These are phyloP conservation scores for Micrasema longulum DNA, from an alignment of 1,140 invertebrate species.

Conservation along the genomic window DNA sequence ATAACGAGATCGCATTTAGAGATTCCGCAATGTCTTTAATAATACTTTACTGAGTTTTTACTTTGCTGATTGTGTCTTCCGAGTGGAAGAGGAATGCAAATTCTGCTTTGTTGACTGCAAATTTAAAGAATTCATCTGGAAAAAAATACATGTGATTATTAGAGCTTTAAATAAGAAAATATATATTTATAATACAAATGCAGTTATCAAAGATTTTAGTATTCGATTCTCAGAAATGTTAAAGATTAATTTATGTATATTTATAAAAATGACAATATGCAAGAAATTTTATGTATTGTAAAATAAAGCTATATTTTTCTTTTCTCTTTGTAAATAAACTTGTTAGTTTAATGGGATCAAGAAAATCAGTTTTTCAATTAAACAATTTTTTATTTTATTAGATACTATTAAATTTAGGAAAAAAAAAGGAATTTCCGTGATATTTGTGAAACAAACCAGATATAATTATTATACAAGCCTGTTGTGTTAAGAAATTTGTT, in stretches of 20 bases:
- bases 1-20: background rate
- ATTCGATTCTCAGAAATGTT: background rate
- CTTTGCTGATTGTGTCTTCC: constrained; percentile 59
- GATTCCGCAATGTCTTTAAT: background rate
- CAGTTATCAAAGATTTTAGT: background rate
- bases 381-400: too few relatives aligned
- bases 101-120: constrained; percentile 66
- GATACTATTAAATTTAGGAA: too few relatives aligned
- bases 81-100: constrained; percentile 64
- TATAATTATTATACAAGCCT: too few relatives aligned
- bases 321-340: background rate
- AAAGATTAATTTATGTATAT: too few relatives aligned
- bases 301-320: background rate
- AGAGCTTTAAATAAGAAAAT: constrained; percentile 29
- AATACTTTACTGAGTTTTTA: constrained; percentile 56
- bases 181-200: background rate
- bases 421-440: too few relatives aligned
- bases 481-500: too few relatives aligned
- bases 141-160: constrained; percentile 45
- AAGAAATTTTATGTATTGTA: background rate
- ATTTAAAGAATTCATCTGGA: constrained; percentile 68
- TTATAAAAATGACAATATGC: too few relatives aligned
- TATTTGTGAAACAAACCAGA: too few relatives aligned
- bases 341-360: background rate
- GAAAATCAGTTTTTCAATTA: too few relatives aligned